Percentiles rank a stretch among this genome's conserved stretches.
phyloP scores from a whole-genome alignment of 2,888 invertebrate species.

The Andrena bucephala region DNA sequence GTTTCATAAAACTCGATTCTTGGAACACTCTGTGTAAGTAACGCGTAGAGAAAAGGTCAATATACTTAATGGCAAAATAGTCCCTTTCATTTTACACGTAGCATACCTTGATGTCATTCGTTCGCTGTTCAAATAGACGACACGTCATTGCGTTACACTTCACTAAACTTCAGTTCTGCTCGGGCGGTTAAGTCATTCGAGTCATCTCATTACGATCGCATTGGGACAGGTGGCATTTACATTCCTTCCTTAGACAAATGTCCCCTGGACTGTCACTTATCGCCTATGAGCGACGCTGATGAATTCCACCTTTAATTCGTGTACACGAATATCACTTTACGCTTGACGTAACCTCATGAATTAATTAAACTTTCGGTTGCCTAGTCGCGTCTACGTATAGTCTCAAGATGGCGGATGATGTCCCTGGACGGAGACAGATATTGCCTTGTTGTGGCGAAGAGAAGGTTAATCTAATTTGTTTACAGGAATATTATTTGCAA shows the following conservation, averaged over 20 bases:
- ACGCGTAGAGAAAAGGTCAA: no score
- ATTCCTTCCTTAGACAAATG: conserved; percentile 17
- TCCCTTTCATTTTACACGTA: neutral
- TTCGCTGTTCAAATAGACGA: neutral
- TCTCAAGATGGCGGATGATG: neutral
- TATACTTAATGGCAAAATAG: neutral
- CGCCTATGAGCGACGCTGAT: neutral
- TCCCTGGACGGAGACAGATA: neutral
- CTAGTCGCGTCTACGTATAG: neutral
- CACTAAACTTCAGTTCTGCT: neutral
- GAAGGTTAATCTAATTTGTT: neutral
- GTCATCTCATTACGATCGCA: conserved; percentile 15
- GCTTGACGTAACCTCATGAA: conserved; percentile 7
- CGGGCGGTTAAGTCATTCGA: conserved; percentile 2
- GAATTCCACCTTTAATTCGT: conserved; percentile 24
- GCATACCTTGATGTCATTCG: neutral
- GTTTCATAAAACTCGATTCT: no score
- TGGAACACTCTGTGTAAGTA: no score
- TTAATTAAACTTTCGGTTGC: conserved; percentile 18
- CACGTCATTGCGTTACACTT: neutral
- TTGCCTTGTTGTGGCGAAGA: neutral
- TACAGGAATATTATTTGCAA: no score
- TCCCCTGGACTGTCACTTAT: conserved; percentile 22
- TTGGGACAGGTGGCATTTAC: conserved; percentile 15
- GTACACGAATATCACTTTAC: conserved; percentile 21